These are phyloP conservation scores for Andrena cerasifolii DNA, from an alignment of 1,140 invertebrate species.

Conservation along the genomic window DNA sequence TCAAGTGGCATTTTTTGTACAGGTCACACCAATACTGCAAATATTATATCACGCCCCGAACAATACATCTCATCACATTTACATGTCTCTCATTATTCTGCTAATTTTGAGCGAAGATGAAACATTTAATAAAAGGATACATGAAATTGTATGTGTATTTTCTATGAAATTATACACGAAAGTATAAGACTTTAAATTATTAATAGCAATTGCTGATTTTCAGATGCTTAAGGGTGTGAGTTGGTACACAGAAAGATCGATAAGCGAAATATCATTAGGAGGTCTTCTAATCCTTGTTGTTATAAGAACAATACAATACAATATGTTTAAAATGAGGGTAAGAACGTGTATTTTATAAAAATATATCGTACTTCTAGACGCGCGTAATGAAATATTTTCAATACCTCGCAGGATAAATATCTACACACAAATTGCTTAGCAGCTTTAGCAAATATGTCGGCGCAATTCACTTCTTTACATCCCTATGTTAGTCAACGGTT, in stretches of 20 bases:
- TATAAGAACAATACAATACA: constrained; percentile 98
- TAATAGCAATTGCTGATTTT: constrained; percentile 69
- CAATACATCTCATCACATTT: constrained; percentile 98
- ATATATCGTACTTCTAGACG: no score
- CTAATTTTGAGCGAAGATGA: constrained; percentile 99
- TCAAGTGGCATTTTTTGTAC: no score
- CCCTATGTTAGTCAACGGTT: constrained; percentile 98
- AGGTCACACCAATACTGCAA: constrained; percentile 96
- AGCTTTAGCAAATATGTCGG: constrained; percentile 98
- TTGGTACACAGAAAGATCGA: constrained; percentile 95
- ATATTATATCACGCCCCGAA: constrained; percentile 96
- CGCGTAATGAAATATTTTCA: constrained; percentile 20
- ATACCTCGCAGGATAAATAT: constrained; percentile 91
- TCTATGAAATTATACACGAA: background rate
- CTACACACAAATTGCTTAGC: constrained; percentile 98
- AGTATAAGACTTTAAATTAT: constrained; percentile 8
- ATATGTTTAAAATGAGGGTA: constrained; percentile 97
- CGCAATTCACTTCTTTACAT: constrained; percentile 96
- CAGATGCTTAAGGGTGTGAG: constrained; percentile 92
- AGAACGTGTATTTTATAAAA: constrained; percentile 61
- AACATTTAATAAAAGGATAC: constrained; percentile 95
- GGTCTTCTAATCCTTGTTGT: constrained; percentile 98
- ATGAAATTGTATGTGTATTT: constrained; percentile 92
- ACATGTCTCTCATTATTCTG: constrained; percentile 99
- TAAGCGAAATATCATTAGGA: constrained; percentile 96